Conservation (phyloP, 2,797 vertebrate species). For the Peromyscus attwateri region DNA sequence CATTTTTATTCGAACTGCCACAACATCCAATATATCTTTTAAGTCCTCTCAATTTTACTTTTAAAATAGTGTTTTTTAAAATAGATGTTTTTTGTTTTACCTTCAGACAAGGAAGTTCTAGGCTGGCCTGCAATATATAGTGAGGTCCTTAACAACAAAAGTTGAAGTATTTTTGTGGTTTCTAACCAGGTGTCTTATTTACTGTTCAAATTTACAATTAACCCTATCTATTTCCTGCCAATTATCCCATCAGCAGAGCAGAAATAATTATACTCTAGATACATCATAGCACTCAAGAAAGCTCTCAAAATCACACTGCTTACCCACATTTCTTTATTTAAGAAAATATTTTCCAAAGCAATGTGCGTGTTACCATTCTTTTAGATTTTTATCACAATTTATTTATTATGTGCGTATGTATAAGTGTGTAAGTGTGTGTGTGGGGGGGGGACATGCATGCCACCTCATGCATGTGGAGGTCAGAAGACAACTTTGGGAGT, state of each 20-base stretch:
- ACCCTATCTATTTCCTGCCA: slow-evolving; percentile 58
- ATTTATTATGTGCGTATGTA: background rate
- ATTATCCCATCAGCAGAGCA: slow-evolving; percentile 40
- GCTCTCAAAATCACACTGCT: slow-evolving; percentile 54
- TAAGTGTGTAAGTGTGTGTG: too few relatives aligned
- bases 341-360: background rate
- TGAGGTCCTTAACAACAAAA: background rate
- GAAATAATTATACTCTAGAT: slow-evolving; percentile 68
- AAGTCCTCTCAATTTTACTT: background rate
- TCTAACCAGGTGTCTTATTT: background rate
- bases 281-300: slow-evolving; percentile 40
- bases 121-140: background rate
- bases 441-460: too few relatives aligned
- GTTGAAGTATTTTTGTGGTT: background rate
- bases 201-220: background rate
- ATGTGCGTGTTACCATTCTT: background rate
- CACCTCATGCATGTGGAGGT: background rate
- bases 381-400: background rate
- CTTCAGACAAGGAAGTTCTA: background rate
- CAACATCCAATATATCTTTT: background rate
- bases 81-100: background rate
- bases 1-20: background rate
- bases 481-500: background rate
- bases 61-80: background rate
- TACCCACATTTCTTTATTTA: background rate